Conservation (phyloP, 2,113 vertebrate genomes). For the Epinephelus lanceolatus region DNA sequence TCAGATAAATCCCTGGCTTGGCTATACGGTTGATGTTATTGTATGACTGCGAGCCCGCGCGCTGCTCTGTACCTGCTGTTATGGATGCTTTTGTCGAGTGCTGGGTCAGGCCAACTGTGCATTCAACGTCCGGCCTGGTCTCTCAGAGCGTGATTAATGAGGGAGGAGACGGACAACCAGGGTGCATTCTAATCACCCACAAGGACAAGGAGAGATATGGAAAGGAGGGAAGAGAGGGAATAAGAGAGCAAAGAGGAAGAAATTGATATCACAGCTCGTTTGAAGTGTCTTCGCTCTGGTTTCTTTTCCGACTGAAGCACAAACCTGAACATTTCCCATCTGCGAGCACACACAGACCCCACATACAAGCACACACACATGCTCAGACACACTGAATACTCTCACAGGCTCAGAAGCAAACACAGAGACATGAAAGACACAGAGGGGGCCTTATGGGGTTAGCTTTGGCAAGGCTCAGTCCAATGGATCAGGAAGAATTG, state of each 20-base stretch:
- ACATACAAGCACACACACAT: slow-evolving; percentile 3
- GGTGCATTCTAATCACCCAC: slow-evolving; percentile 75
- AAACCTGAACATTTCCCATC: slow-evolving; percentile 13
- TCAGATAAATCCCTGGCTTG: slow-evolving; percentile 20
- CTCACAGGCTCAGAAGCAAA: slow-evolving; percentile 53
- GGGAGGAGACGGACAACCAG: slow-evolving; percentile 60
- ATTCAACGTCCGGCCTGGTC: slow-evolving; percentile 61
- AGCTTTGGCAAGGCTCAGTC: slow-evolving; percentile 58
- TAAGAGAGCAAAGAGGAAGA: slow-evolving; percentile 1
- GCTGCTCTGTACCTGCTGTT: slow-evolving; percentile 38
- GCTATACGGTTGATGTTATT: slow-evolving; percentile 19
- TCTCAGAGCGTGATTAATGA: slow-evolving; percentile 77
- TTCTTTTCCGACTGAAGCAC: slow-evolving; percentile 9
- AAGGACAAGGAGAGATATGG: slow-evolving; percentile 65
- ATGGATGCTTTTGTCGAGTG: slow-evolving; percentile 55
- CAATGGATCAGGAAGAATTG: slow-evolving; percentile 69
- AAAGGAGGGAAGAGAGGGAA: slow-evolving; percentile 13
- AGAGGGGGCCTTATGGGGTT: slow-evolving; percentile 58
- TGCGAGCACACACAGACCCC: slow-evolving; percentile 8
- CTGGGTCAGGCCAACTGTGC: slow-evolving; percentile 68
- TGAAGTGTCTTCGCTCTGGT: slow-evolving; percentile 3
- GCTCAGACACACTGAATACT: slow-evolving; percentile 32
- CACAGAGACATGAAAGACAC: slow-evolving; percentile 65
- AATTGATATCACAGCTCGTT: slow-evolving; percentile 27
- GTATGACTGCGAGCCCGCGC: slow-evolving; percentile 13